Percentiles rank a stretch among this genome's conserved stretches.
Evolutionary conservation across 1,140 invertebrate genomes (phyloP).

Genomic region (Sarcophaga peregrina): DNA sequence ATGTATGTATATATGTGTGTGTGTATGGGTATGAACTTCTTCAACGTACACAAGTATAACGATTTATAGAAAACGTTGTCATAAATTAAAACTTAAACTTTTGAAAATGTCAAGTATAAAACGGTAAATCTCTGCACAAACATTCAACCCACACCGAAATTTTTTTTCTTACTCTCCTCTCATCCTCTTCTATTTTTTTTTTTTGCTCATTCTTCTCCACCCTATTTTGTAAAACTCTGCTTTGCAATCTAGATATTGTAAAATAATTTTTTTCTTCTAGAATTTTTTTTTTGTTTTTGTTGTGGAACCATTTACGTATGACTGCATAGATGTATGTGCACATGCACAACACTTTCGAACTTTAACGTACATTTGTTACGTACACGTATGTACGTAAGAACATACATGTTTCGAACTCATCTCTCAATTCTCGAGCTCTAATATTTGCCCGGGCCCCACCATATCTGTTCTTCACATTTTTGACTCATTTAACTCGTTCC

Average conservation of each 20-base stretch:
- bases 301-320: too few relatives aligned
- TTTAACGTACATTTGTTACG: too few relatives aligned
- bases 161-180: background rate
- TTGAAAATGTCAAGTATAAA: conserved; percentile 67
- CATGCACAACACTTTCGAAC: conserved; percentile 6
- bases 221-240: too few relatives aligned
- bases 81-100: conserved; percentile 67
- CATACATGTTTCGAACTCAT: conserved; percentile 7
- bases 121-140: conserved; percentile 64
- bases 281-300: too few relatives aligned
- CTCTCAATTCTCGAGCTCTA: conserved; percentile 2
- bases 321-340: background rate
- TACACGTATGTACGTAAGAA: too few relatives aligned
- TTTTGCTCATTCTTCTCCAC: too few relatives aligned
- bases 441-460: background rate
- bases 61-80: conserved; percentile 64
- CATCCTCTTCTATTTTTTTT: too few relatives aligned
- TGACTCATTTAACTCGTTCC: conserved; percentile 28
- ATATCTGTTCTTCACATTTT: background rate
- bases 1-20: background rate
- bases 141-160: conserved; percentile 42
- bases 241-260: too few relatives aligned
- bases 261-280: too few relatives aligned
- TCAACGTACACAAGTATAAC: conserved; percentile 8
- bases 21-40: background rate